Conservation (phyloP, 2,888 invertebrate species). For the Drosophila demipolita region DNA sequence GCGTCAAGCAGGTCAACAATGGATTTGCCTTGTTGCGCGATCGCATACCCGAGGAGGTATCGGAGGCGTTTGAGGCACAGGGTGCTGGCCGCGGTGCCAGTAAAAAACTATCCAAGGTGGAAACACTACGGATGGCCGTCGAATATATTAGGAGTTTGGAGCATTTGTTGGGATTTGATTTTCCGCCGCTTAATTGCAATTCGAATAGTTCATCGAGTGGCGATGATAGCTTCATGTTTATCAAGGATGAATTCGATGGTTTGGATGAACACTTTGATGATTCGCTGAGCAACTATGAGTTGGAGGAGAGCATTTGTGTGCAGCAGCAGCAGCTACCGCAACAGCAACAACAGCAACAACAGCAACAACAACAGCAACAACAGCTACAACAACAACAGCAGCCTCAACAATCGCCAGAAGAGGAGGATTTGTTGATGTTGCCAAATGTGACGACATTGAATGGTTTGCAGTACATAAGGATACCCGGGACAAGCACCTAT, state of each 20-base stretch:
- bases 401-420: slow-evolving; percentile 5
- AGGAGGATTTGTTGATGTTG: slow-evolving; percentile 67
- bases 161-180: slow-evolving; percentile 89
- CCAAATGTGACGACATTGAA: slow-evolving; percentile 85
- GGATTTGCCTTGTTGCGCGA: slow-evolving; percentile 95
- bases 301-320: slow-evolving; percentile 64
- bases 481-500: slow-evolving; percentile 88
- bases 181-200: slow-evolving; percentile 66
- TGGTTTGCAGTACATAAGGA: slow-evolving; percentile 87
- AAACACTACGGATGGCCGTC: slow-evolving; percentile 95
- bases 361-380: background rate
- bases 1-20: slow-evolving; percentile 96
- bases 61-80: slow-evolving; percentile 88
- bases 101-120: slow-evolving; percentile 94
- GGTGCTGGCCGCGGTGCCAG: slow-evolving; percentile 87
- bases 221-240: slow-evolving; percentile 82
- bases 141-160: slow-evolving; percentile 95
- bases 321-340: slow-evolving; percentile 4
- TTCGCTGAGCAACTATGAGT: slow-evolving; percentile 79
- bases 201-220: slow-evolving; percentile 70
- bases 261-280: slow-evolving; percentile 81
- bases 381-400: slow-evolving; percentile 6
- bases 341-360: background rate
- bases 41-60: slow-evolving; percentile 94
- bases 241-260: slow-evolving; percentile 82